These are phyloP conservation scores for Aphyosemion australe DNA, from an alignment of 2,113 vertebrate species.

Conservation along the genomic window DNA sequence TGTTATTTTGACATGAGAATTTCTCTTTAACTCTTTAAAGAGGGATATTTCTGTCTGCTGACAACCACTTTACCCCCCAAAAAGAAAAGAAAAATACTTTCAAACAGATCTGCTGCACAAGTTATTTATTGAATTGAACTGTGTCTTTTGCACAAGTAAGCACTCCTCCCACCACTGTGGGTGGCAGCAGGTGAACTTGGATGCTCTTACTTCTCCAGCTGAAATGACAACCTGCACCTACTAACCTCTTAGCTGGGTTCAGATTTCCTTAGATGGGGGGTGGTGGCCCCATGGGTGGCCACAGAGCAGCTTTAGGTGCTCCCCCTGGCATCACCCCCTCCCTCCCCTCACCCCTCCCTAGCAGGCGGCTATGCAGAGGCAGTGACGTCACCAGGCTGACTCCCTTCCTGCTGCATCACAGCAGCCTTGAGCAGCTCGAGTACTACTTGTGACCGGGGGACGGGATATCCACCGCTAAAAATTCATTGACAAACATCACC, in stretches of 20 bases:
- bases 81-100: not conserved
- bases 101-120: too few relatives aligned
- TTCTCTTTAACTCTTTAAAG: too few relatives aligned
- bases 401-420: conserved; percentile 84
- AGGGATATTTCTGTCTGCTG: too few relatives aligned
- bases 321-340: conserved; percentile 21
- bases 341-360: conserved; percentile 18
- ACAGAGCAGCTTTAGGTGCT: conserved; percentile 5
- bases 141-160: not conserved
- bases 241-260: conserved; percentile 4
- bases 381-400: conserved; percentile 81
- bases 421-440: conserved; percentile 72
- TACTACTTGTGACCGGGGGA: conserved; percentile 59
- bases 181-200: conserved; percentile 3
- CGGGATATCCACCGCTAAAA: conserved; percentile 45
- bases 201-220: not conserved
- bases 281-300: not conserved
- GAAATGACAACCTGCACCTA: conserved; percentile 15
- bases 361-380: conserved; percentile 77
- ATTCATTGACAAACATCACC: conserved; percentile 56
- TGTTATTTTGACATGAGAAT: too few relatives aligned
- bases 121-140: too few relatives aligned
- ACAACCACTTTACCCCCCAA: not conserved
- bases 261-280: not conserved
- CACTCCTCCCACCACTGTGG: not conserved